A percentile compares a stretch with the other conserved stretches of the same genome.
phyloP scores from a whole-genome alignment of 2,888 invertebrate genomes.

The Adelognathus sp. region DNA sequence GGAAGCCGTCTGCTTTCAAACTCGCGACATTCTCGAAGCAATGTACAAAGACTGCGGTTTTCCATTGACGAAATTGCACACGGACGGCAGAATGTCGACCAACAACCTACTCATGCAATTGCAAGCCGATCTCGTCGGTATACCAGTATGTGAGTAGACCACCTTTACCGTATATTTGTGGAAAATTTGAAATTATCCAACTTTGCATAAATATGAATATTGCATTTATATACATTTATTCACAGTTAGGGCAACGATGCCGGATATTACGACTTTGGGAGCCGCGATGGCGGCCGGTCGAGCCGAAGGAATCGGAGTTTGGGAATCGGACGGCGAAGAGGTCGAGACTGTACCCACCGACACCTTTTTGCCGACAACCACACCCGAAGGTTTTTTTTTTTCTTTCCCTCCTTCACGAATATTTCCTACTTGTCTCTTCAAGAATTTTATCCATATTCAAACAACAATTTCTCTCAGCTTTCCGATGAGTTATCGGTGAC shows the following conservation, averaged over 20 bases:
- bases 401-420: constrained; percentile 40
- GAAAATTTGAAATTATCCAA: background rate
- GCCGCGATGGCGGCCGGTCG: constrained; percentile 95
- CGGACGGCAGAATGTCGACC: constrained; percentile 96
- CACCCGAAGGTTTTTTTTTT: constrained; percentile 85
- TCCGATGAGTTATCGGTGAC: too few species aligned
- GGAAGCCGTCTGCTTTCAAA: constrained; percentile 98
- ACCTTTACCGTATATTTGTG: background rate
- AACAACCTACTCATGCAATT: constrained; percentile 97
- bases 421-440: too few species aligned
- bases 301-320: constrained; percentile 88
- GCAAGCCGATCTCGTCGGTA: constrained; percentile 96
- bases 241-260: constrained; percentile 89
- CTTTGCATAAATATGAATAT: background rate
- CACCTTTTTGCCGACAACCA: constrained; percentile 91
- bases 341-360: constrained; percentile 86
- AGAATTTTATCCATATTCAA: background rate
- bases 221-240: constrained; percentile 20
- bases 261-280: constrained; percentile 96
- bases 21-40: constrained; percentile 95
- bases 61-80: constrained; percentile 90
- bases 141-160: constrained; percentile 90
- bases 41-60: constrained; percentile 96
- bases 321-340: constrained; percentile 85
- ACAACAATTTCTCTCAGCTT: too few species aligned